Conservation (phyloP, 2,888 invertebrate species). For the Leptinotarsa rubiginosa region DNA sequence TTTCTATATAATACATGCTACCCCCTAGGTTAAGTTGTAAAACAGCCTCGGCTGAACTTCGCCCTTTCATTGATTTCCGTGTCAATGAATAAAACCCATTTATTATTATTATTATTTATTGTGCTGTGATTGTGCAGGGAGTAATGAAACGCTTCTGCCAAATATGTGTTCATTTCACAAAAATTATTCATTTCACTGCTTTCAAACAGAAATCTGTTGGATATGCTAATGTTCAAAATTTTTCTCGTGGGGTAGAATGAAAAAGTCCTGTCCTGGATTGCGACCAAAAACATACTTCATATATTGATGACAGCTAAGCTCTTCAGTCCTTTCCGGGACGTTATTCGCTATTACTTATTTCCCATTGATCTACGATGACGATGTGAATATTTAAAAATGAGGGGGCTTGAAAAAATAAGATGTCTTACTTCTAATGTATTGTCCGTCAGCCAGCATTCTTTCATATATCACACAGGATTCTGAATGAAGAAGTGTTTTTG, state of each 20-base stretch:
- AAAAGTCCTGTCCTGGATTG: constrained; percentile 23
- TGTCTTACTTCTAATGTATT: constrained; percentile 43
- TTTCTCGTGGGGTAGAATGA: not conserved
- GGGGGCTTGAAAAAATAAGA: constrained; percentile 48
- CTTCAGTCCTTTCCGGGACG: constrained; percentile 59
- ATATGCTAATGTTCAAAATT: too few relatives aligned
- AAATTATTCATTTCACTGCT: too few relatives aligned
- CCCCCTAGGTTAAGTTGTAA: too few relatives aligned
- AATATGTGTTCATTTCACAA: too few relatives aligned
- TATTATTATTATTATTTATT: too few relatives aligned
- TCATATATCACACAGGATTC: constrained; percentile 42
- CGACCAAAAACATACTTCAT: constrained; percentile 59
- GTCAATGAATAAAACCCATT: too few relatives aligned
- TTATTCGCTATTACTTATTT: constrained; percentile 56
- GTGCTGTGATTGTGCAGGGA: too few relatives aligned
- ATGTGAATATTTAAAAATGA: constrained; percentile 54
- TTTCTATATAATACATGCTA: too few relatives aligned
- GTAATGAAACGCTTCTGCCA: too few relatives aligned
- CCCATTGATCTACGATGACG: constrained; percentile 58
- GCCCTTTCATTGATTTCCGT: too few relatives aligned
- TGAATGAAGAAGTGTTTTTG: constrained; percentile 14
- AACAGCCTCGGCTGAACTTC: too few relatives aligned
- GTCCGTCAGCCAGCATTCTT: constrained; percentile 32
- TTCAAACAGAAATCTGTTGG: too few relatives aligned
- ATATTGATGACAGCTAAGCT: constrained; percentile 59